These are phyloP conservation scores for Spinus pinus DNA, from an alignment of 2,797 vertebrate genomes.

Conservation along the genomic window DNA sequence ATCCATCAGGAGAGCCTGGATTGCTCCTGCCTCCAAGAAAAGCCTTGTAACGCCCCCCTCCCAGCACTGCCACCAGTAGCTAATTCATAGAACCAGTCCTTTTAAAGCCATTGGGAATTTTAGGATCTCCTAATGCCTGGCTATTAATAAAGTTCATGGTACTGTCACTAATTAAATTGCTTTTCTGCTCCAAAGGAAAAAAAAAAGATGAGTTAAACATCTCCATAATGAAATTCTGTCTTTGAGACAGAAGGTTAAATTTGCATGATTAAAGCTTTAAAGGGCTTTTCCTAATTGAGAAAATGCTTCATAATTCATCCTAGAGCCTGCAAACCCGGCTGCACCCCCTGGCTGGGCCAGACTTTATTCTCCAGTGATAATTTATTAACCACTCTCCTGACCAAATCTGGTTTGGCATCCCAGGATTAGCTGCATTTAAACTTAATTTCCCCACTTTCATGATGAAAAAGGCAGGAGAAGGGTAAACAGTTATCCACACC, in stretches of 20 bases:
- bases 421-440: not conserved
- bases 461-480: not conserved
- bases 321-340: not conserved
- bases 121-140: not conserved
- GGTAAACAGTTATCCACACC: accelerated
- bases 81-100: not conserved
- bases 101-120: not conserved
- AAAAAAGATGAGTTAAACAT: not conserved
- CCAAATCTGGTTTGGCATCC: not conserved
- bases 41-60: not conserved
- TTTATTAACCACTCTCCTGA: not conserved
- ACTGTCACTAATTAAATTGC: not conserved
- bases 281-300: slow-evolving; percentile 13
- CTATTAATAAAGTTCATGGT: slow-evolving; percentile 1
- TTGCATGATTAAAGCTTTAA: slow-evolving; percentile 33
- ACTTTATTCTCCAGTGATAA: not conserved
- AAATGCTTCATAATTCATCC: not conserved
- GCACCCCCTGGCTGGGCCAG: not conserved
- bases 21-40: not conserved
- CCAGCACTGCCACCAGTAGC: not conserved
- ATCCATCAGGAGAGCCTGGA: not conserved
- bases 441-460: not conserved
- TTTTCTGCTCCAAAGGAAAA: not conserved
- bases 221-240: not conserved
- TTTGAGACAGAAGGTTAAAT: slow-evolving; percentile 16